Evolutionary conservation across 2,797 vertebrate species (phyloP), one percentile per base, ranked within the genome.

Genomic region (Myoxocephalus aenaeus): DNA sequence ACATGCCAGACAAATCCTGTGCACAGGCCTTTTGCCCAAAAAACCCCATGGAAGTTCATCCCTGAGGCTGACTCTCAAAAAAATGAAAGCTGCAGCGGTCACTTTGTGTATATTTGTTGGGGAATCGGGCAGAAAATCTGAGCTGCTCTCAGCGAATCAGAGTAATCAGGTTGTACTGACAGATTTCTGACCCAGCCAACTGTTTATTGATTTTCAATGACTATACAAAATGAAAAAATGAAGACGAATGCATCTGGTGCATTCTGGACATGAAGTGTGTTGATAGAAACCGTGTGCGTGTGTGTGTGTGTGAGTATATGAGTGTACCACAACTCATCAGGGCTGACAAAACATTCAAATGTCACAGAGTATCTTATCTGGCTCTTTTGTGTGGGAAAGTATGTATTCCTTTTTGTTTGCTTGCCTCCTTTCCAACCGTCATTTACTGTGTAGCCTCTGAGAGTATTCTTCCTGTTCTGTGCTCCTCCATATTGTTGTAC

Each of bases 131-230:
- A 65, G 62, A 81, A 68, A 85, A 69, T 62, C 48, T 50, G n/a
- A 81, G 68, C 72, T 57, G 46, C 40, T 83, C 72, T 48, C 54
- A 20, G 53, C 42, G 8, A 78, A 83, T 90, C 65, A 27, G 50
- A 79, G 69, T 65, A 82, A 89, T 83, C 73, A 65, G 50, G 68
- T 73, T 84, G 68, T 25, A 22, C 61, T 70, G 54, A 54, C 51
- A 75, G 75, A 82, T 84, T 58, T 48, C 67, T 5, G 9, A 70
- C 40, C 36, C 0, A 18, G 2, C 14, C 38, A 38, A 11, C 15
- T 48, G n/a, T 59, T 59, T 80, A 65, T 87, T 87, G 61, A 53
- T 84, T 86, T 86, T 82, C 68, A 86, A 75, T 80, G 73, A 84
- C 69, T 62, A 58, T 22, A 75, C 62, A 68, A 79, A 81, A 77